Conservation (phyloP, 1,140 invertebrate species). For the Triops cancriformis region DNA sequence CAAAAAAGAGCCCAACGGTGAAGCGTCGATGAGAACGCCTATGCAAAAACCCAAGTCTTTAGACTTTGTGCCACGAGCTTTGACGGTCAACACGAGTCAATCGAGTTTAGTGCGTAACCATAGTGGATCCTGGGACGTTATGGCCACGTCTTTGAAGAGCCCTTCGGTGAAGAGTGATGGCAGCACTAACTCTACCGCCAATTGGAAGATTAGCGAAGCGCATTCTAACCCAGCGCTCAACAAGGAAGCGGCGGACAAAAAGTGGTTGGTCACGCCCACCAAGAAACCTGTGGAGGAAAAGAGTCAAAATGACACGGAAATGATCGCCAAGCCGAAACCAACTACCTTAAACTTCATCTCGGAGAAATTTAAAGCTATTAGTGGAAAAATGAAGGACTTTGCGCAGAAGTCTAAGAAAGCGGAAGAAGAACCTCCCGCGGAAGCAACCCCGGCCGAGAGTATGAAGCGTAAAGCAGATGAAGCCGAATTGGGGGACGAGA, state of each 20-base stretch:
- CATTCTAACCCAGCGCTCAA: neutral
- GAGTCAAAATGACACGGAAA: constrained; percentile 9
- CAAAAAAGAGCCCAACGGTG: neutral
- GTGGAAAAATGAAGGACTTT: neutral
- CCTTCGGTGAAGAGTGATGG: constrained; percentile 26
- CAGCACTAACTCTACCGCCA: constrained; percentile 28
- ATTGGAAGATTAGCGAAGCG: constrained; percentile 25
- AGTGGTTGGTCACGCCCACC: neutral
- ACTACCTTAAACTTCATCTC: neutral
- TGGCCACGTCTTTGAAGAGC: constrained; percentile 24
- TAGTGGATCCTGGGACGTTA: constrained; percentile 28
- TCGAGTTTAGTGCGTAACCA: constrained; percentile 19
- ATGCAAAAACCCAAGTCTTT: constrained; percentile 18
- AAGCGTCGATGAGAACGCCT: neutral
- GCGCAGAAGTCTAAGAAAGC: neutral
- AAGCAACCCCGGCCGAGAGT: neutral
- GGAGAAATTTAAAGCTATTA: neutral
- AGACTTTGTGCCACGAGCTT: constrained; percentile 26
- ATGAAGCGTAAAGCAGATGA: neutral
- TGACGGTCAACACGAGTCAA: constrained; percentile 21
- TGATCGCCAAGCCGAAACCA: constrained; percentile 3
- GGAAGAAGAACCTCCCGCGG: neutral
- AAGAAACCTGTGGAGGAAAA: neutral
- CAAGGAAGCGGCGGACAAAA: neutral
- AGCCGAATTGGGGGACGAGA: neutral